These are phyloP conservation scores for Endotricha flammealis DNA, from an alignment of 2,888 invertebrate genomes.

Conservation along the genomic window DNA sequence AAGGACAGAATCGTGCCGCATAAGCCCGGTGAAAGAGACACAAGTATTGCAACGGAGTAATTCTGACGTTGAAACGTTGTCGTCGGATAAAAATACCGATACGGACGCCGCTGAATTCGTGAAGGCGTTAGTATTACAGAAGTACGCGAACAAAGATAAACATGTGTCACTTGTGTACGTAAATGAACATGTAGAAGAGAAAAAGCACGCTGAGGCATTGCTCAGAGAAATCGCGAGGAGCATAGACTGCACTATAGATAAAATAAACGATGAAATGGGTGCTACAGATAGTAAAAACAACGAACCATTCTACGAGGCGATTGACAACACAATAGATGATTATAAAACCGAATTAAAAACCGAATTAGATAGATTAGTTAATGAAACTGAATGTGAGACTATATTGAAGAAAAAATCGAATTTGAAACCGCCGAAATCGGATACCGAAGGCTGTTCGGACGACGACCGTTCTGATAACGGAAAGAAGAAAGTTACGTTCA, in stretches of 20 bases:
- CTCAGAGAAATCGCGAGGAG: slow-evolving; percentile 64
- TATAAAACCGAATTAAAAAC: slow-evolving; percentile 55
- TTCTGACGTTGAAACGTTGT: slow-evolving; percentile 34
- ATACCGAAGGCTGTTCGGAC: slow-evolving; percentile 63
- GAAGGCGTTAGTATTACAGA: slow-evolving; percentile 64
- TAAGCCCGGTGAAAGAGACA: slow-evolving; percentile 49
- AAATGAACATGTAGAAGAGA: slow-evolving; percentile 56
- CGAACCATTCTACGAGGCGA: slow-evolving; percentile 49
- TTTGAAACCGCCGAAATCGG: slow-evolving; percentile 60
- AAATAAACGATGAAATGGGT: slow-evolving; percentile 61
- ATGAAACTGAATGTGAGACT: slow-evolving; percentile 42
- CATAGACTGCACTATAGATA: slow-evolving; percentile 64
- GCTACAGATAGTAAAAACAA: slow-evolving; percentile 44
- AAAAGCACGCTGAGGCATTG: slow-evolving; percentile 62
- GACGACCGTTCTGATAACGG: slow-evolving; percentile 66
- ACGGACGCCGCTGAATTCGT: slow-evolving; percentile 55
- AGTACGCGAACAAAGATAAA: slow-evolving; percentile 58
- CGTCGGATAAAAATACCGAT: slow-evolving; percentile 55
- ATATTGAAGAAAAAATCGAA: slow-evolving; percentile 60
- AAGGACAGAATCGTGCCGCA: slow-evolving; percentile 49
- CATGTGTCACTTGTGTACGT: slow-evolving; percentile 70
- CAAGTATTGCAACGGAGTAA: slow-evolving; percentile 42
- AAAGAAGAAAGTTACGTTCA: slow-evolving; percentile 67
- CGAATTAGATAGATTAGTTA: slow-evolving; percentile 50
- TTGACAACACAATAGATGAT: slow-evolving; percentile 37